Evolutionary conservation across 30 jellyfish, hydroid and myxozoan species (phyloP).

Genomic region (Sanderia malayensis): DNA sequence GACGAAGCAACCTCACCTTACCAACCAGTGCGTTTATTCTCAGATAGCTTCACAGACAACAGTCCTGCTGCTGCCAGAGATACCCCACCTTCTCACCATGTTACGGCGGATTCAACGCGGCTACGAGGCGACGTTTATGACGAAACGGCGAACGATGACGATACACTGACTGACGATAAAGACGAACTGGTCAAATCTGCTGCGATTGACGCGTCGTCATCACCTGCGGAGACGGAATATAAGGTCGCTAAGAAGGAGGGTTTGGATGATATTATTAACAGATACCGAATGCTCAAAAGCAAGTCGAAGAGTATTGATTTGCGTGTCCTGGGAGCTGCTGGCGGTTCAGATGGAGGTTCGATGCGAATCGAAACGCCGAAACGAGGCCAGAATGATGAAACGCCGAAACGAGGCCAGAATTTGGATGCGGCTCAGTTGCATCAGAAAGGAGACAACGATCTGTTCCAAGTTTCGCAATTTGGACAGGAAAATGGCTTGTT

Average conservation of each 20-base stretch:
- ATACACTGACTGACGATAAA: neutral
- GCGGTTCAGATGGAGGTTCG: neutral
- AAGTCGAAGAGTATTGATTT: neutral
- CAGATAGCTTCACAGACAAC: constrained; percentile 18
- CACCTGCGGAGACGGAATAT: neutral
- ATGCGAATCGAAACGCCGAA: too few relatives aligned
- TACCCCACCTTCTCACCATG: too few relatives aligned
- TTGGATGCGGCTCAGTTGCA: too few relatives aligned
- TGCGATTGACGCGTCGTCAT: neutral
- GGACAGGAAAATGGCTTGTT: too few relatives aligned
- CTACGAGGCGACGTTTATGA: neutral
- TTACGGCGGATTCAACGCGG: neutral
- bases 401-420: too few relatives aligned
- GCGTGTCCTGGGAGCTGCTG: neutral
- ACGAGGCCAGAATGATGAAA: too few relatives aligned
- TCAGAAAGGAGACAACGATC: too few relatives aligned
- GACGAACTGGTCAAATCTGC: too few relatives aligned
- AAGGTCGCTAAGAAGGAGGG: neutral
- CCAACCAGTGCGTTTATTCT: constrained; percentile 12
- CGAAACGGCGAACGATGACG: neutral
- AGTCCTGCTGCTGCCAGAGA: too few relatives aligned
- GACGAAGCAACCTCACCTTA: neutral
- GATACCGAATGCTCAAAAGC: neutral
- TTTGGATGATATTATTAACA: neutral
- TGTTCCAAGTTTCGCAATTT: too few relatives aligned